Conservation (phyloP, 1,140 invertebrate genomes). For the Trachymyrmex septentrionalis region DNA sequence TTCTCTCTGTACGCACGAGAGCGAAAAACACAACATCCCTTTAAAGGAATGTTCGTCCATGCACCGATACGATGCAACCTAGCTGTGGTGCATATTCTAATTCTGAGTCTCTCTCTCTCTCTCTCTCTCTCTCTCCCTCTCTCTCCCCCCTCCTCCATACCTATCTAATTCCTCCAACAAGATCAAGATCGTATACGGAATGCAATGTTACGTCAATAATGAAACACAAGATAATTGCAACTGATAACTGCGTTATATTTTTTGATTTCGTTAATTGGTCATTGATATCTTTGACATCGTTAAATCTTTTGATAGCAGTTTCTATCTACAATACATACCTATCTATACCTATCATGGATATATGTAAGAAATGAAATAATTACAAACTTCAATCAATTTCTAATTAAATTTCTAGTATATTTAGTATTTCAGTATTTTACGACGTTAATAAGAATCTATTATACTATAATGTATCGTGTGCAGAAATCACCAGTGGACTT, state of each 20-base stretch:
- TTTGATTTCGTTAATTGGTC: background rate
- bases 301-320: background rate
- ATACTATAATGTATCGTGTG: no score
- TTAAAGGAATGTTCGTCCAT: conserved; percentile 29
- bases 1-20: conserved; percentile 9
- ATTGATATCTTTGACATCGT: background rate
- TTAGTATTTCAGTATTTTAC: background rate
- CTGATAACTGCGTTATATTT: background rate
- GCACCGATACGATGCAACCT: background rate
- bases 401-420: background rate
- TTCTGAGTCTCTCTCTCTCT: no score
- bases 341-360: no score
- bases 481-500: no score
- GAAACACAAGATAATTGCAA: conserved; percentile 2
- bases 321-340: no score
- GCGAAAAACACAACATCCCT: conserved; percentile 48
- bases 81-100: background rate
- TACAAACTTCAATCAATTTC: background rate
- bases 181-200: background rate
- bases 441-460: background rate
- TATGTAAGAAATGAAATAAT: background rate
- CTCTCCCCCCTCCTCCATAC: background rate
- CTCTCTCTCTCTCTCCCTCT: no score
- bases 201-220: background rate
- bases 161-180: conserved; percentile 18